phyloP scores from a whole-genome alignment of 2,888 invertebrate species.

The Epinotia bilunana region DNA sequence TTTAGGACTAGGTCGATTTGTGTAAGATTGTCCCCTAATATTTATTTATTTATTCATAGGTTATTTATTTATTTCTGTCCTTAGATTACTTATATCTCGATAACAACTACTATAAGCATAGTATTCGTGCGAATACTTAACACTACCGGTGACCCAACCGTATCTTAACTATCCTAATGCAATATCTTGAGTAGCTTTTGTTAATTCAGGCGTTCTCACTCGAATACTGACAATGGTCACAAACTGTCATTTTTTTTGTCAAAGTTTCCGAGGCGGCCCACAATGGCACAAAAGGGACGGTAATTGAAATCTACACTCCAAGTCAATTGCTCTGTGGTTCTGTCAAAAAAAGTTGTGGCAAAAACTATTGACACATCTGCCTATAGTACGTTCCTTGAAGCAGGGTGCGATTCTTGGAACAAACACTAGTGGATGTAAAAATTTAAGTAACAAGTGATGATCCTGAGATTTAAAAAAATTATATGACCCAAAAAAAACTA shows the following conservation, averaged over 20 bases:
- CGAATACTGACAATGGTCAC: constrained; percentile 3
- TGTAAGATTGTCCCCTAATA: too few species aligned
- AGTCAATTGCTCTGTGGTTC: constrained; percentile 53
- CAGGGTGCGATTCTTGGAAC: constrained; percentile 47
- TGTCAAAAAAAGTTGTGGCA: constrained; percentile 53
- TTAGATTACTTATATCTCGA: too few species aligned
- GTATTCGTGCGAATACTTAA: neutral
- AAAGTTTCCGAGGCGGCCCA: constrained; percentile 41
- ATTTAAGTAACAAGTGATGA: too few species aligned
- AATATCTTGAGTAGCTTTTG: neutral
- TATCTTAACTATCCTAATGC: neutral
- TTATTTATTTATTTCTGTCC: too few species aligned
- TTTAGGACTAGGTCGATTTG: too few species aligned
- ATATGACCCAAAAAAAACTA: too few species aligned
- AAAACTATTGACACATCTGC: constrained; percentile 71
- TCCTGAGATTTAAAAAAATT: too few species aligned
- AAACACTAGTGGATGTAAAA: too few species aligned
- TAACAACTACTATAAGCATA: too few species aligned
- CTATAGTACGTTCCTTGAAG: constrained; percentile 45
- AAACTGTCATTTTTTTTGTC: constrained; percentile 32
- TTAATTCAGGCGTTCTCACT: neutral
- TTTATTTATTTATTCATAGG: too few species aligned
- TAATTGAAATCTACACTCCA: constrained; percentile 73
- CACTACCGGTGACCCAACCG: neutral
- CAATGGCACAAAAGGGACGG: constrained; percentile 56